phyloP scores from a whole-genome alignment of 2,113 vertebrate species.

The cat (Felis catus) region F.catus_Fca126_mat1.0 CM031417.1:5733001-5733500 shows the following conservation, averaged over 20 bases:
- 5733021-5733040: not conserved
- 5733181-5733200: not conserved
- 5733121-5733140: not conserved
- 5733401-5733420: constrained; percentile 13
- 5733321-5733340: not conserved
- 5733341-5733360: constrained; percentile 21
- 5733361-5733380: not conserved
- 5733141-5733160: not conserved
- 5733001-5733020: not conserved
- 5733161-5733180: not conserved
- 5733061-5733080: not conserved
- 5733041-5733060: not conserved
- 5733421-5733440: not conserved
- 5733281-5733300: not conserved
- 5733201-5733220: constrained; percentile 85
- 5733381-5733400: not conserved
- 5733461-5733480: not conserved
- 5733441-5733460: no score
- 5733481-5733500: not conserved
- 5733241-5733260: not conserved
- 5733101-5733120: not conserved
- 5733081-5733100: not conserved
- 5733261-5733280: not conserved
- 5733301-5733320: not conserved
- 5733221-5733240: constrained; percentile 53